These are phyloP conservation scores for Sphecodes monilicornis DNA, from an alignment of 2,888 invertebrate species.

Conservation along the genomic window DNA sequence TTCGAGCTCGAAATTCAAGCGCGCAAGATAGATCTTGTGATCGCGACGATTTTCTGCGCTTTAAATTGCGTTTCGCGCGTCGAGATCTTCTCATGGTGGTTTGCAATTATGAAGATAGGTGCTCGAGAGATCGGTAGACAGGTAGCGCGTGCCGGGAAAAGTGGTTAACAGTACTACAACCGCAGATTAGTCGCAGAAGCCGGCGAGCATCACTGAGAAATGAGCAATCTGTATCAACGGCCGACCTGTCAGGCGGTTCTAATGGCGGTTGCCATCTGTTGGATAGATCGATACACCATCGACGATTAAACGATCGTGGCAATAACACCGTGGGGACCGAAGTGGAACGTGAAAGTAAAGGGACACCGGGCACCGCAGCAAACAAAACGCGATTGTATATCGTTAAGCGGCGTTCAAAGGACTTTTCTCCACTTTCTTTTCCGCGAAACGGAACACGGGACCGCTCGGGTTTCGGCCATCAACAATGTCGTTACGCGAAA, in stretches of 20 bases:
- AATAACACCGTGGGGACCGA: not conserved
- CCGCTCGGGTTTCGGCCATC: not conserved
- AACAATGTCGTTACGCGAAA: not conserved
- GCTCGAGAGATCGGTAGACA: not conserved
- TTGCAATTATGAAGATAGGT: not conserved
- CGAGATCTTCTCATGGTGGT: not conserved
- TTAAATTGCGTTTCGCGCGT: not conserved
- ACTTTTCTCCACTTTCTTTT: conserved; percentile 5
- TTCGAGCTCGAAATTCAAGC: not conserved
- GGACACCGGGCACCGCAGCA: not conserved
- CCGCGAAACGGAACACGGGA: not conserved
- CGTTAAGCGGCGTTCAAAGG: not conserved
- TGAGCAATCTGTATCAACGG: conserved; percentile 1
- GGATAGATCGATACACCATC: not conserved
- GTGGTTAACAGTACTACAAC: conserved; percentile 2
- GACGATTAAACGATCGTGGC: not conserved
- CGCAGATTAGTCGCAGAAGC: not conserved
- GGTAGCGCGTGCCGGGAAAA: conserved; percentile 5
- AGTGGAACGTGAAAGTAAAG: not conserved
- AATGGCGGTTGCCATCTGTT: not conserved
- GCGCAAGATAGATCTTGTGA: not conserved
- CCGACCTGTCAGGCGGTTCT: not conserved
- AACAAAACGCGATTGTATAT: not conserved
- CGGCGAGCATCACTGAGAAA: not conserved
- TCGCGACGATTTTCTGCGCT: not conserved